Base-by-base conservation (phyloP, 2,888 invertebrate genomes). In the Macaria notata region DNA sequence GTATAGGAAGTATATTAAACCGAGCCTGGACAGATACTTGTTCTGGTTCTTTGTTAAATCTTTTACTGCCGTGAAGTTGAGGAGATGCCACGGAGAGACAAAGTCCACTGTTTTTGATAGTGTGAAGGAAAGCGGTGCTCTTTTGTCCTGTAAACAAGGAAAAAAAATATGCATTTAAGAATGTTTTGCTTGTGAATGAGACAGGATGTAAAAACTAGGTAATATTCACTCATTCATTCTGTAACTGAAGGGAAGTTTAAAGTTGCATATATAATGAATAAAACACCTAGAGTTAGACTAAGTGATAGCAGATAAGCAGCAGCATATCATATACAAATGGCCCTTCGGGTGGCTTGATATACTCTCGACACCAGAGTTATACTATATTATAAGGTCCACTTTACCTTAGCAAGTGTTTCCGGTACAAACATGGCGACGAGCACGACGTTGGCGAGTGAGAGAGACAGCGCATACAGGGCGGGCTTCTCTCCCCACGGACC, bases 1-100 rank as follows among this genome's bases (percentile, higher is more conserved):
- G 88, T 98, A 99, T 7, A 98, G 85, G 83, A 99, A 99, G 83
- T 97, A 97, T 46, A 96, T 94, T 49, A 94, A 76, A 52, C 97
- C 97, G 66, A 97, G 84, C 55, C 89, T 93, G 57, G 93, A 93
- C 51, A 97, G 82, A 63, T 94, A 93, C 68, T 86, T 82, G 63
- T 94, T 88, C 79, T 97, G 96, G 85, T 93, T 82, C 52, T 70
- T 70, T 7, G 93, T 84, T 30, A 95, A 83, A 71, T 94, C 93
- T 78, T 94, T 93, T 8, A 97, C 95, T 51, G 96, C 94, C 60
- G 93, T 93, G 76, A 95, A 95, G 52, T 92, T 87, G 43, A 93
- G 73, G 53, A 89, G 72, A 71, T 88, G 88, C 80, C 81, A 85
- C 19, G 91, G 86, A 4, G 88, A 88, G 44, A 92, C 86, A 61